Evolutionary conservation across 37 sponge, comb jelly and placozoan species (phyloP).

Genomic region (Halisarca cf. caerulea): DNA sequence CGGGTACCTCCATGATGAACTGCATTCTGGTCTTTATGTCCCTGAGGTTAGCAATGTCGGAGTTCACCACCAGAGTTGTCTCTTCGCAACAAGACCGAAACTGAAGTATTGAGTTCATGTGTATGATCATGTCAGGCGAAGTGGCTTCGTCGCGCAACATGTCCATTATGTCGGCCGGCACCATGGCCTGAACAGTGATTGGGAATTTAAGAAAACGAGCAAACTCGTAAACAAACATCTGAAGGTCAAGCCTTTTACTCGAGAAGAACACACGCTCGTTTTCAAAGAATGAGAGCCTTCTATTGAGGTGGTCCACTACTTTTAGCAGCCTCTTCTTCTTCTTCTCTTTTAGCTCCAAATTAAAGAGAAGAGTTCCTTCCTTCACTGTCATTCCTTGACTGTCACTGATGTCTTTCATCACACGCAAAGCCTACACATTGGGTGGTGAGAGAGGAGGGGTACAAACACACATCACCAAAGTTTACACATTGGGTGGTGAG

Average conservation of each 20-base stretch:
- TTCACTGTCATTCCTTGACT: neutral
- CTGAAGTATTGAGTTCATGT: neutral
- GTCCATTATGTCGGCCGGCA: neutral
- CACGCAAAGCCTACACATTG: neutral
- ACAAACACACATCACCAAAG: neutral
- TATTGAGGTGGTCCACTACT: neutral
- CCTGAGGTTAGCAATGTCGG: slow-evolving; percentile 1
- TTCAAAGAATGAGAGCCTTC: neutral
- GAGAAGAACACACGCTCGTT: slow-evolving; percentile 22
- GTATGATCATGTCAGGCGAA: neutral
- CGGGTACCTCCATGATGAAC: slow-evolving; percentile 18
- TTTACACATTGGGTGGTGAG: neutral
- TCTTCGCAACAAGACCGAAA: neutral
- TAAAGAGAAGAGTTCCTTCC: neutral
- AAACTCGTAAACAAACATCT: slow-evolving; percentile 30
- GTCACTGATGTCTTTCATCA: slow-evolving; percentile 9
- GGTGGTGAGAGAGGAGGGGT: too few species aligned
- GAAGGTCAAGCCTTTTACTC: neutral
- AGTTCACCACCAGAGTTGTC: slow-evolving; percentile 3
- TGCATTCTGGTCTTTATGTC: neutral
- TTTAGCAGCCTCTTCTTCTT: neutral
- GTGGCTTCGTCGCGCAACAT: neutral
- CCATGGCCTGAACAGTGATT: neutral
- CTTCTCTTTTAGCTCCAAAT: neutral
- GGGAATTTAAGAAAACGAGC: neutral